Evolutionary conservation across 1,140 invertebrate species (phyloP), one percentile per base, ranked within the genome.

Genomic region (Medauroidea extradentata): DNA sequence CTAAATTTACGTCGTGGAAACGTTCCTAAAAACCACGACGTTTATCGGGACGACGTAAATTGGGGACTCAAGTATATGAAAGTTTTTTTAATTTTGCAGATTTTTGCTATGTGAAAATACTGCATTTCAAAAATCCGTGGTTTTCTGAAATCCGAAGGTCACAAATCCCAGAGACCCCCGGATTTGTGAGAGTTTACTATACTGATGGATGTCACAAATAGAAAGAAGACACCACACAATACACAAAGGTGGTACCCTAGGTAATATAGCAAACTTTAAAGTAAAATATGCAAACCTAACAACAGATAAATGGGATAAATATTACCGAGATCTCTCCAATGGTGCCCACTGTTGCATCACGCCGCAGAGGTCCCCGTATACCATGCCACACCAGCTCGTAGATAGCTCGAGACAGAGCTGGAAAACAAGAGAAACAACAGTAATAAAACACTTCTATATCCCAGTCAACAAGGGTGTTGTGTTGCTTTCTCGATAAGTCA

Each of bases 261-360:
- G 27, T 44, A 14, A 50, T n/a, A 14, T 23, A 57, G n/a, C 27
- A 50, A 53, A 57, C 18, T n/a, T n/a, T n/a, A n/a, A n/a, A n/a
- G n/a, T n/a, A n/a, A 57, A 67, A 57, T 53, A 25, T 44, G 41
- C 41, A 23, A 57, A 66, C 53, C 19, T 42, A 52, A 24, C 57
- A 34, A 60, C 65, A 57, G 56, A 43, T 64, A 62, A 77, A 13
- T 48, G 8, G 19, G n/a, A 51, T 24, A 21, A 50, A 39, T 16
- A 81, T 80, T 80, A 88, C 88, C 67, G 81, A 74, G 56, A 91
- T 77, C 71, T 91, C 88, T 65, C 75, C 76, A 42, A 92, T 75
- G 24, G 81, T 79, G 57, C 79, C 75, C 23, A 88, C 75, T 48
- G 88, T 82, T 59, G 78, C 76, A 69, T 91, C 89, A 71, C 84